Conservation (phyloP, 2,797 vertebrate species). For the Poeciliopsis presidionis region DNA sequence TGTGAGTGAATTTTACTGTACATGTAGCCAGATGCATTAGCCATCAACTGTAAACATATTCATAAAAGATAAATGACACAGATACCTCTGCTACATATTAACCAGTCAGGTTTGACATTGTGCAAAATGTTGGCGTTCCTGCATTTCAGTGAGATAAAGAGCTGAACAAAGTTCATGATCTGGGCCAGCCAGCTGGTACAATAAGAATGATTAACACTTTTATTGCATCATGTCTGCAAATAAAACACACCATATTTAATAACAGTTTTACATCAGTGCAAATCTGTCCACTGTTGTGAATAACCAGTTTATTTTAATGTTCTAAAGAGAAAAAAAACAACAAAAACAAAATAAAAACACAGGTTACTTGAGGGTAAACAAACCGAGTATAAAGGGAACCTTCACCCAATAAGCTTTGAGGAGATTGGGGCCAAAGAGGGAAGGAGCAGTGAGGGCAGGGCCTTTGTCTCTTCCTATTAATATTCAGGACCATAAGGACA, state of each 20-base stretch:
- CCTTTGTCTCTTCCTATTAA: background rate
- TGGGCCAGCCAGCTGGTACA: background rate
- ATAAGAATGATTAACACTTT: constrained; percentile 53
- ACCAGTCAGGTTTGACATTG: background rate
- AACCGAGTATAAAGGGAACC: background rate
- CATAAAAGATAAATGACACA: background rate
- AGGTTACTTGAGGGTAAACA: background rate
- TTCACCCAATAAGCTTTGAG: background rate
- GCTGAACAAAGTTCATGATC: constrained; percentile 19
- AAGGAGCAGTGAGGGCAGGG: constrained; percentile 17
- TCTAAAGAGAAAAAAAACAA: too few relatives aligned
- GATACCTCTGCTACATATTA: constrained; percentile 35
- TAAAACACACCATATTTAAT: background rate
- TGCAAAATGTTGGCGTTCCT: background rate
- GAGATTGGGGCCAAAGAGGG: background rate
- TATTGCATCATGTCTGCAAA: background rate
- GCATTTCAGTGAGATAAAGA: background rate
- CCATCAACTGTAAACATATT: background rate
- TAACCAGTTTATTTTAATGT: background rate
- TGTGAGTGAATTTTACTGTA: background rate
- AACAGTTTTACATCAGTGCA: background rate
- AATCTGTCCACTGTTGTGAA: background rate
- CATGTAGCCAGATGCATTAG: background rate
- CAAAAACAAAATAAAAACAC: rapidly evolving
- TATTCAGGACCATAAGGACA: background rate